Evolutionary conservation across 2,888 invertebrate species (phyloP).

Genomic region (Balanococcus diminutus): DNA sequence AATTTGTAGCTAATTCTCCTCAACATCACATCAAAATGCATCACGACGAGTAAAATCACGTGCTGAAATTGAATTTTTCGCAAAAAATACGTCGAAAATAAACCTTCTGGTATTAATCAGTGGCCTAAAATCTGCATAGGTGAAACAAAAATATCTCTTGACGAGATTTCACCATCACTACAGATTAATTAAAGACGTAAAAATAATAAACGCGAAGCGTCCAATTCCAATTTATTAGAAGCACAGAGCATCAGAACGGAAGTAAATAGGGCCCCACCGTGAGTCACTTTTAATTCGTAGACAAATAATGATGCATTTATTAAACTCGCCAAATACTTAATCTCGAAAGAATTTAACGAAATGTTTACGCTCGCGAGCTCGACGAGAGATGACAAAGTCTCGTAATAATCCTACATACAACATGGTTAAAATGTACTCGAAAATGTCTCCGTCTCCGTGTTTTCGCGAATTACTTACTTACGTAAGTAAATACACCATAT

Average conservation of each 20-base stretch:
- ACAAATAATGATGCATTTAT: slow-evolving; percentile 31
- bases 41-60: too few species aligned
- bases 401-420: neutral
- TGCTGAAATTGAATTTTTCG: too few species aligned
- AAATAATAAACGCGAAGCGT: neutral
- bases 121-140: too few species aligned
- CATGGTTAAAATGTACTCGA: neutral
- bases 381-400: neutral
- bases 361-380: neutral
- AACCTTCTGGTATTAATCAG: too few species aligned
- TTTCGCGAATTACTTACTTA: neutral
- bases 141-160: too few species aligned
- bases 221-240: neutral
- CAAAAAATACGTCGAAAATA: too few species aligned
- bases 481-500: neutral
- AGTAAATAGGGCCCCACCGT: neutral
- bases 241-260: neutral
- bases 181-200: neutral
- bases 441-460: neutral
- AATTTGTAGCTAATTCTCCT: too few species aligned
- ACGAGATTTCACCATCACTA: neutral
- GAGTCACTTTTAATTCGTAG: slow-evolving; percentile 14
- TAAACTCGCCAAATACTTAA: slow-evolving; percentile 19
- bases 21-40: too few species aligned
- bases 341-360: slow-evolving; percentile 15